Conservation (phyloP, 64 coral and sea anemone genomes). For the Dendronephthya gigantea region DNA sequence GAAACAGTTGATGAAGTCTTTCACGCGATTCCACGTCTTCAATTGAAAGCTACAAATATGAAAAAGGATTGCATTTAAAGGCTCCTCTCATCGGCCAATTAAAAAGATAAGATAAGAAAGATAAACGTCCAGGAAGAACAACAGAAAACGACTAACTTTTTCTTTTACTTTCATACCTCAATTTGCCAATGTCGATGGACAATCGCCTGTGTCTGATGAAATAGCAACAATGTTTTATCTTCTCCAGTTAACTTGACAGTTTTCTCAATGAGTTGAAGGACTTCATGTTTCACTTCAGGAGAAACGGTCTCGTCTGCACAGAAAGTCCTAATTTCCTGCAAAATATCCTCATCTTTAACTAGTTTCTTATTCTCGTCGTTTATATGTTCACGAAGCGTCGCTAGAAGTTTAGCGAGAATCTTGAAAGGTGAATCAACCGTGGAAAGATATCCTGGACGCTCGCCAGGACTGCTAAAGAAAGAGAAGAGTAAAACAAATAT, state of each 20-base stretch:
- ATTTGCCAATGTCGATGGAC: constrained; percentile 60
- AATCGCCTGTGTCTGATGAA: constrained; percentile 82
- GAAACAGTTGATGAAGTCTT: background rate
- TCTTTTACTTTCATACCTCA: constrained; percentile 14
- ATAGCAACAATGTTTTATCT: constrained; percentile 68
- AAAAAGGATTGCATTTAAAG: background rate
- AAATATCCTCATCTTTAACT: constrained; percentile 57
- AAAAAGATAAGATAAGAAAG: too few relatives aligned
- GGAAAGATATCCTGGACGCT: background rate
- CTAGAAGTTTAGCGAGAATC: constrained; percentile 34
- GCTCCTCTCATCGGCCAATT: too few relatives aligned
- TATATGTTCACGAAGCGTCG: constrained; percentile 32
- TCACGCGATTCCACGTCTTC: background rate
- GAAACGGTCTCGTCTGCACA: constrained; percentile 60
- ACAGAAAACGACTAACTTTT: background rate
- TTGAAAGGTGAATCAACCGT: background rate
- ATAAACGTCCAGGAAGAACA: background rate
- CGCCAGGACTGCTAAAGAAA: background rate
- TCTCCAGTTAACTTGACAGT: constrained; percentile 77
- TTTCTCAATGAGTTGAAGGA: constrained; percentile 59
- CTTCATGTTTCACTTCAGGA: constrained; percentile 50
- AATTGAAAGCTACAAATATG: background rate
- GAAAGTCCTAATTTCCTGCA: constrained; percentile 61
- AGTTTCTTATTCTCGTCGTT: constrained; percentile 39
- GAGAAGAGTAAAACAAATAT: background rate